Evolutionary conservation across 1,140 invertebrate species (phyloP), one percentile per base, ranked within the genome.

Genomic region (Ceratina calcarata): DNA sequence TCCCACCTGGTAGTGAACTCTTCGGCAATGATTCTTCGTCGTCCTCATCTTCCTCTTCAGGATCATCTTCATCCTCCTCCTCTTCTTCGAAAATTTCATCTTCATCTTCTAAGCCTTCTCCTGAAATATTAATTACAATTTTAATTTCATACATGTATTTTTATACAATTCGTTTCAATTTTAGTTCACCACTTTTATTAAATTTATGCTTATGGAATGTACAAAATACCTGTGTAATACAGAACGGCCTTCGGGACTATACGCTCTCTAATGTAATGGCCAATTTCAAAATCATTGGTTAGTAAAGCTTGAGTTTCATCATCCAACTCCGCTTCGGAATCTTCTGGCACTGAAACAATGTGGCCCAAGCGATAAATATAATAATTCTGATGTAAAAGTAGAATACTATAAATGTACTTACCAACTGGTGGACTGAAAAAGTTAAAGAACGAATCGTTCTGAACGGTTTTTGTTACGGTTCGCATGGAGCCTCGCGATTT

Each of bases 391-490:
- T 60, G 58, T 62, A 20, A 24, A 65, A 71, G 53, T 24, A 72
- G 18, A 72, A 61, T 57, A 57, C 10, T 66, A 13, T 53, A 32
- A 13, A 58, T 10, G 53, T 13, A 16, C 90, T 92, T 93, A 96
- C 95, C 93, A 90, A 93, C 91, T 74, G 98, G 98, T 57, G 98
- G 98, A 83, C 94, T 95, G 94, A 99, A 99, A 95, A 99, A 99
- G 93, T 99, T 99, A 94, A 99, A 99, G 94, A 99, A 99, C 0
- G 98, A 99, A 91, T 97, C 97, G 72, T 96, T 97, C 86, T 96
- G 96, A 72, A 99, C 97, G 78, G 97, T 97, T 94, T 99, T 99
- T 15, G 97, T 98, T 67, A 99, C 96, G 45, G 97, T 99, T 89
- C 98, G 95, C 80, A 98, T 96, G 10, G 97, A 96, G 75, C 98